Conservation (phyloP, 2,113 vertebrate species). For the Paratilapia polleni region DNA sequence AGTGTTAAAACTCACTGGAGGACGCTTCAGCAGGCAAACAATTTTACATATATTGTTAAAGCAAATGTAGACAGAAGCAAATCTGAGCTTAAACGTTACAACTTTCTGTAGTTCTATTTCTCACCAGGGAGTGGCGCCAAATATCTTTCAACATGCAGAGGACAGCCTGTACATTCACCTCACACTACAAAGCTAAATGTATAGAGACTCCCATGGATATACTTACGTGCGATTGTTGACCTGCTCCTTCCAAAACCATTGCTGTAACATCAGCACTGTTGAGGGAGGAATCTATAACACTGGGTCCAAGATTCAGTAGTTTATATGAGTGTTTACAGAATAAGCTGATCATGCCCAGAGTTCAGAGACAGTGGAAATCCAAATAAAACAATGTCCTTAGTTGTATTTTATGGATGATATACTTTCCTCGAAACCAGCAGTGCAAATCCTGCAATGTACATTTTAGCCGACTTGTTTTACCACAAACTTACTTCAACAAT, state of each 20-base stretch:
- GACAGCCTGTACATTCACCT: neutral
- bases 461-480: neutral
- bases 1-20: neutral
- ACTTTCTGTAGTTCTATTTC: neutral
- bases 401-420: neutral
- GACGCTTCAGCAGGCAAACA: no score
- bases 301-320: no score
- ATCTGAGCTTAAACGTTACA: neutral
- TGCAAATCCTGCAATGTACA: rapidly evolving
- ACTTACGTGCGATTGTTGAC: neutral
- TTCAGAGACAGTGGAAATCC: neutral
- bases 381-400: rapidly evolving
- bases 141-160: no score
- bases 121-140: constrained; percentile 52
- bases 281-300: no score
- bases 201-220: neutral
- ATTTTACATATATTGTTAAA: neutral
- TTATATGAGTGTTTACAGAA: no score
- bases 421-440: neutral
- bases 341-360: neutral
- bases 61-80: neutral
- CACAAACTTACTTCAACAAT: neutral
- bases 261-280: no score
- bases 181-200: neutral
- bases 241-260: neutral